Percentiles rank a stretch among this genome's conserved stretches.
Conservation (phyloP, 2,888 invertebrate species). For the Hirtodrosophila confusa region DNA sequence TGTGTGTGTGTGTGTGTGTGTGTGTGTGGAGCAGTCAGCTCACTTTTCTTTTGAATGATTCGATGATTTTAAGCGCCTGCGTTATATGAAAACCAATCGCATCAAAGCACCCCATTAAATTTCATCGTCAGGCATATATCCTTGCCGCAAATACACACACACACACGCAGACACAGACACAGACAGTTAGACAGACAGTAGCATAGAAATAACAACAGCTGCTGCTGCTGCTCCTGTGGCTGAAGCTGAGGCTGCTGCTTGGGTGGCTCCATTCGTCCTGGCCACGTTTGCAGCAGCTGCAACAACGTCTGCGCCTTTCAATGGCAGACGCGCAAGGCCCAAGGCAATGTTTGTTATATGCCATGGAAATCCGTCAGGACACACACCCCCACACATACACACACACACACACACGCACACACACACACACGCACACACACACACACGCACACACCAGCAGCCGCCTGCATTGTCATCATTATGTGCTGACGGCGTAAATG, state of each 20-base stretch:
- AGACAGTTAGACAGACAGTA: constrained; percentile 56
- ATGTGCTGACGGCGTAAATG: constrained; percentile 79
- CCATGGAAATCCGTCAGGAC: constrained; percentile 74
- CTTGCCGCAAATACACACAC: constrained; percentile 62
- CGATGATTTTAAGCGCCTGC: constrained; percentile 85
- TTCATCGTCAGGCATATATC: constrained; percentile 83
- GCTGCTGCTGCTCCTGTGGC: constrained; percentile 42
- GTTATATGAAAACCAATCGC: constrained; percentile 85
- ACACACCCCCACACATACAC: constrained; percentile 10
- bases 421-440: neutral
- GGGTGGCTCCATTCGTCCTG: constrained; percentile 38
- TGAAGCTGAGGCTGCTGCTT: constrained; percentile 20
- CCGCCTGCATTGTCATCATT: constrained; percentile 68
- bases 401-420: constrained; percentile 8
- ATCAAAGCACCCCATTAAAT: constrained; percentile 85
- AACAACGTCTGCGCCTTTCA: constrained; percentile 69
- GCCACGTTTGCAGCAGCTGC: constrained; percentile 46
- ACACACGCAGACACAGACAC: constrained; percentile 18
- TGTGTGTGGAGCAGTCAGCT: constrained; percentile 71
- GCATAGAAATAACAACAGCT: constrained; percentile 73
- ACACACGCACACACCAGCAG: neutral
- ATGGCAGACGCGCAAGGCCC: constrained; percentile 57
- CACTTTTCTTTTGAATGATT: constrained; percentile 84
- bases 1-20: constrained; percentile 36
- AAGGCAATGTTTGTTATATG: constrained; percentile 75